Conservation (phyloP, 2,113 vertebrate genomes). For the Carassius auratus region DNA sequence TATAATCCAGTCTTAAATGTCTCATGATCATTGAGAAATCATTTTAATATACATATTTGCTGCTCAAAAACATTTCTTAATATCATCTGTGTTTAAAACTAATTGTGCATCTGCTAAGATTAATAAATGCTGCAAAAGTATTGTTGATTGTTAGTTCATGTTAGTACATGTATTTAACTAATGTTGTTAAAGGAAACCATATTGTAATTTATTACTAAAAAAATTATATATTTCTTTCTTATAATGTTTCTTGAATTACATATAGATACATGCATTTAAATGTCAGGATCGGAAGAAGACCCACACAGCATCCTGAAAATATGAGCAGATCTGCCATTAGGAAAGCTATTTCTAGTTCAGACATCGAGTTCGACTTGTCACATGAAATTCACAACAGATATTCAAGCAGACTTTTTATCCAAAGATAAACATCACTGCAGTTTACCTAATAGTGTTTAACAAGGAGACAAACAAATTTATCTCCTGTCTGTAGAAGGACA, state of each 20-base stretch:
- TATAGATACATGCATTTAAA: background rate
- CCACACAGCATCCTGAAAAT: background rate
- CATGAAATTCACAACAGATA: conserved; percentile 1
- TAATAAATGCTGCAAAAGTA: no score
- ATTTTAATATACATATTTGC: background rate
- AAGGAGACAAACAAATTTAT: conserved; percentile 7
- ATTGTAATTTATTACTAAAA: no score
- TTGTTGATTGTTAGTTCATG: no score
- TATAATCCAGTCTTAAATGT: background rate
- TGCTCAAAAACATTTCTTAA: background rate
- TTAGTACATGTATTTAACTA: no score
- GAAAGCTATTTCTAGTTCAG: background rate
- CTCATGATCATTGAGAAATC: background rate
- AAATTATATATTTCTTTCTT: no score
- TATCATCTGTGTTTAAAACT: background rate
- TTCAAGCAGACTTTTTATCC: background rate
- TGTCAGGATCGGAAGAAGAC: background rate
- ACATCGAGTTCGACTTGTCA: background rate
- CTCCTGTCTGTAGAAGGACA: background rate
- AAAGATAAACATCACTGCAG: background rate
- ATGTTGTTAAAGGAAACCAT: no score
- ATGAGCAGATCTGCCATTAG: background rate
- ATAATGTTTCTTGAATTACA: no score
- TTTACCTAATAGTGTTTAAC: background rate
- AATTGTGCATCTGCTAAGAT: background rate